Conservation (phyloP, 53 echinoderm and acorn worm genomes). For the Temnopleurus reevesii region DNA sequence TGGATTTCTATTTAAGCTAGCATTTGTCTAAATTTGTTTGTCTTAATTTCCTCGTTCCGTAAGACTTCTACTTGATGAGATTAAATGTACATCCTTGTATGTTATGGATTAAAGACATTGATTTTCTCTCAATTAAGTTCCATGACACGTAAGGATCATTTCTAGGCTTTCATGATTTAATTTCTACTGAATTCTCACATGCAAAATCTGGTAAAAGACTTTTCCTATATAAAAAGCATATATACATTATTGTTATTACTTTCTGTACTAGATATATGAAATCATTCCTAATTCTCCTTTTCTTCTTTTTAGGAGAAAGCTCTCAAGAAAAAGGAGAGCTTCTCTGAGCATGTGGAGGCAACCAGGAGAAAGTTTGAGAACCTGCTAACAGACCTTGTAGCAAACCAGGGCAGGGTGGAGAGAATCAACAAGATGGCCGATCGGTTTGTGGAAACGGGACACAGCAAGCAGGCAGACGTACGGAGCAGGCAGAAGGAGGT, state of each 20-base stretch:
- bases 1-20: neutral
- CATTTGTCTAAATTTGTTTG: neutral
- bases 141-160: too few species aligned
- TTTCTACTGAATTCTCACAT: too few species aligned
- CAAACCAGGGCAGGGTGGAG: slow-evolving; percentile 83
- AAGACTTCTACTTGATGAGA: neutral
- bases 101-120: too few species aligned
- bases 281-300: neutral
- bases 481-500: slow-evolving; percentile 81
- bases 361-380: slow-evolving; percentile 87
- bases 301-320: slow-evolving; percentile 68
- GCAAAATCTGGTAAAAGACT: too few species aligned
- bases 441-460: slow-evolving; percentile 90
- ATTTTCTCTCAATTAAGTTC: too few species aligned
- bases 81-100: too few species aligned
- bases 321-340: slow-evolving; percentile 83
- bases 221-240: too few species aligned
- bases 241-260: too few species aligned
- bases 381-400: slow-evolving; percentile 89
- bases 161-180: too few species aligned
- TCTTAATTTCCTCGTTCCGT: neutral
- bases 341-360: slow-evolving; percentile 85
- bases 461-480: slow-evolving; percentile 92
- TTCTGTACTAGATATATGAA: too few species aligned
- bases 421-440: slow-evolving; percentile 97